A percentile compares a stretch with the other conserved stretches of the same genome.
These are phyloP conservation scores for Morpho achilles DNA, from an alignment of 2,888 invertebrate species.

Conservation along the genomic window DNA sequence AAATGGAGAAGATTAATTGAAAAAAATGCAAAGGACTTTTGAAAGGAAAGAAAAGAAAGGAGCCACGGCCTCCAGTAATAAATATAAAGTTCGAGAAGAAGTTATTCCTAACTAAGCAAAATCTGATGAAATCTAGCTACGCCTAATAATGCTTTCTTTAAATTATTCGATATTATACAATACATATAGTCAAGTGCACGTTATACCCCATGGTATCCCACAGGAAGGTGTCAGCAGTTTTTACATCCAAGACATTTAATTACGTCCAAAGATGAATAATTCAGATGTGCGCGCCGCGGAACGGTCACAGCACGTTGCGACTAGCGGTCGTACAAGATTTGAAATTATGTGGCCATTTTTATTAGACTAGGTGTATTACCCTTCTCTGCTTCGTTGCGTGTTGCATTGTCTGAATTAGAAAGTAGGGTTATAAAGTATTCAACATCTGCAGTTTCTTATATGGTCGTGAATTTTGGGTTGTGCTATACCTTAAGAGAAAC, in stretches of 20 bases:
- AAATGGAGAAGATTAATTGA: no score
- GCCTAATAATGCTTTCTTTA: no score
- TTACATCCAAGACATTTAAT: slow-evolving; percentile 69
- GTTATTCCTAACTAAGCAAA: no score
- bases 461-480: background rate
- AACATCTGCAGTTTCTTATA: background rate
- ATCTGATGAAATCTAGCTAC: no score
- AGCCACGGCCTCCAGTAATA: no score
- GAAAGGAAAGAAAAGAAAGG: no score
- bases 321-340: slow-evolving; percentile 54
- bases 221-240: slow-evolving; percentile 66
- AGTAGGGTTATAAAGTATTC: slow-evolving; percentile 22
- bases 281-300: slow-evolving; percentile 58
- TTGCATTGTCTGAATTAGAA: slow-evolving; percentile 28
- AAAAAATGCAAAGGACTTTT: no score
- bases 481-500: no score
- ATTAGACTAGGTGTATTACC: slow-evolving; percentile 31
- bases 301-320: slow-evolving; percentile 70
- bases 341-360: slow-evolving; percentile 35
- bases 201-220: slow-evolving; percentile 45
- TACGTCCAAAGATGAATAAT: slow-evolving; percentile 68
- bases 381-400: slow-evolving; percentile 33
- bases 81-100: no score
- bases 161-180: no score
- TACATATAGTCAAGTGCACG: background rate